These are phyloP conservation scores for Paradisaea rubra DNA, from an alignment of 2,113 vertebrate genomes.

Conservation along the genomic window DNA sequence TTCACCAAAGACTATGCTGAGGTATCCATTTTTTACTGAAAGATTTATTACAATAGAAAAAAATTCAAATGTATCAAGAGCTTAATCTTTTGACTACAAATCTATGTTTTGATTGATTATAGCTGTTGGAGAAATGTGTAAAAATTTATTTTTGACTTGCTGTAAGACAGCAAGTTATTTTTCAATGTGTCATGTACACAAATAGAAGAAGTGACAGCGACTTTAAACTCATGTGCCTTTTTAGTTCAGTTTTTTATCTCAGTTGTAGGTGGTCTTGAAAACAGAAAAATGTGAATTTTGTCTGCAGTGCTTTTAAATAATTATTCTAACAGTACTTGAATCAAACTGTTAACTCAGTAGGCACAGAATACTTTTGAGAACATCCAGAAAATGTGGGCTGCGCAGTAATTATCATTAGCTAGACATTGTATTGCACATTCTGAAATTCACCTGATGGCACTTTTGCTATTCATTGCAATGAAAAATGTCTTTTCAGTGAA, in stretches of 20 bases:
- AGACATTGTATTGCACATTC: not conserved
- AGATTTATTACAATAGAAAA: constrained; percentile 15
- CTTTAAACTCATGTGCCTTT: not conserved
- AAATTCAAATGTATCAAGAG: constrained; percentile 31
- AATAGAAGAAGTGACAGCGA: not conserved
- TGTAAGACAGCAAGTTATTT: constrained; percentile 26
- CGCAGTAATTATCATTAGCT: not conserved
- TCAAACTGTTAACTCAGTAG: not conserved
- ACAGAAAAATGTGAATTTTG: not conserved
- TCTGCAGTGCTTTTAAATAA: not conserved
- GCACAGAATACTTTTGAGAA: not conserved
- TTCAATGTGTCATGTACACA: constrained; percentile 28
- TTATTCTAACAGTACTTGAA: not conserved
- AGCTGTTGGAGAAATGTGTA: constrained; percentile 11
- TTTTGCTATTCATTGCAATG: not conserved
- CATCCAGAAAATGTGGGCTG: not conserved
- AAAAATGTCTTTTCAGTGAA: not conserved
- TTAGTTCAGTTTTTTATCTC: not conserved
- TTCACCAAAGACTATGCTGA: not conserved
- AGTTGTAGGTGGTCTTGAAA: not conserved
- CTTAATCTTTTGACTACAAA: constrained; percentile 40
- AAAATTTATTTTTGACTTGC: constrained; percentile 36
- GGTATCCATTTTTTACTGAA: not conserved
- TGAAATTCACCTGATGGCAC: not conserved
- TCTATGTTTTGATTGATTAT: constrained; percentile 55